phyloP scores from a whole-genome alignment of 1,140 invertebrate genomes.

The Lethrus apterus region DNA sequence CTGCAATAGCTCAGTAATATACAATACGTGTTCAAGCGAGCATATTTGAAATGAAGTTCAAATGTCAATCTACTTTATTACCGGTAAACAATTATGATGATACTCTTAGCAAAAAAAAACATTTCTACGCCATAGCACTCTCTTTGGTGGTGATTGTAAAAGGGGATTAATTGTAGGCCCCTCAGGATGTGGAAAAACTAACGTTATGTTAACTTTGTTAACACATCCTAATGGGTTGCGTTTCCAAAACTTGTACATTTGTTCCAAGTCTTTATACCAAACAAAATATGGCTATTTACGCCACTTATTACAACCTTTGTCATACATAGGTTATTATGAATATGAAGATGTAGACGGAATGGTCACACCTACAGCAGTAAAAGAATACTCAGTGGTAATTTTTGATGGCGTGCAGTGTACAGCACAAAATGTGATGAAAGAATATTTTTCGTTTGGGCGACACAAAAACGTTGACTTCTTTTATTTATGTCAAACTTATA shows the following conservation, averaged over 20 bases:
- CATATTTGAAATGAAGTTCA: too few species aligned
- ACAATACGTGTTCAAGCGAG: too few species aligned
- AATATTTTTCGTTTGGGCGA: conserved; percentile 22
- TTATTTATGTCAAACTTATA: conserved; percentile 39
- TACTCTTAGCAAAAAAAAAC: too few species aligned
- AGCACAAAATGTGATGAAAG: background rate
- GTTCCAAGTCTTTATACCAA: conserved; percentile 2
- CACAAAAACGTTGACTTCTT: conserved; percentile 38
- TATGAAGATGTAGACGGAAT: background rate
- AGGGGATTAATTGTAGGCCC: conserved; percentile 3
- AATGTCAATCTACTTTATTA: too few species aligned
- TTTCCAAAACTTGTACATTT: conserved; percentile 10
- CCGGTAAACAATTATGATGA: too few species aligned
- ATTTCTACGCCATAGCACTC: background rate
- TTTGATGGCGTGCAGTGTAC: background rate
- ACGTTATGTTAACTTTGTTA: conserved; percentile 3
- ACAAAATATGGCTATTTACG: background rate
- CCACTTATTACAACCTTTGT: background rate
- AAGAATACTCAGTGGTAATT: conserved; percentile 18
- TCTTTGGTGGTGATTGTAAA: conserved; percentile 1
- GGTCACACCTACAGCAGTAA: background rate
- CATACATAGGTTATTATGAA: background rate
- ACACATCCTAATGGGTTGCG: conserved; percentile 10
- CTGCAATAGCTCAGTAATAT: too few species aligned
- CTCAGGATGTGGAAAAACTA: conserved; percentile 7